Evolutionary conservation across 2,797 vertebrate species (phyloP).

Genomic region (Syngnathus acus): DNA sequence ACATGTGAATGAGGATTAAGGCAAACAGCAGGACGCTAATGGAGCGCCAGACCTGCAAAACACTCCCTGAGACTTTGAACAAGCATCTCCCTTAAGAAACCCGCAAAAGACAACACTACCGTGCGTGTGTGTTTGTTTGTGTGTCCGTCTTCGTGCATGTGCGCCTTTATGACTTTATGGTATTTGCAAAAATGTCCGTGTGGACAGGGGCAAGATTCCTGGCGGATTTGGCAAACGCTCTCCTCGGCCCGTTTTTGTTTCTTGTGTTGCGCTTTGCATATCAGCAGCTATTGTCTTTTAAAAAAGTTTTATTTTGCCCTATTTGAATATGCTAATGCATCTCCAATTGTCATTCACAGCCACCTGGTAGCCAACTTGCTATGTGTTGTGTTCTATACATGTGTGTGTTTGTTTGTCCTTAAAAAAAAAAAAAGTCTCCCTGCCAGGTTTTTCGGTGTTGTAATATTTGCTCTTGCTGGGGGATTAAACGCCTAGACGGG

Average conservation of each 20-base stretch:
- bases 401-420: constrained; percentile 10
- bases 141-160: constrained; percentile 11
- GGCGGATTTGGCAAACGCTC: constrained; percentile 19
- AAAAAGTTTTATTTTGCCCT: constrained; percentile 58
- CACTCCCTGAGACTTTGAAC: constrained; percentile 59
- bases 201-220: constrained; percentile 45
- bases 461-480: constrained; percentile 69
- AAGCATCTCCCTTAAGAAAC: constrained; percentile 45
- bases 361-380: constrained; percentile 54
- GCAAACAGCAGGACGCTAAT: constrained; percentile 76
- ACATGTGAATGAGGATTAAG: constrained; percentile 80
- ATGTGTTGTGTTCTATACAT: constrained; percentile 2
- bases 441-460: constrained; percentile 35
- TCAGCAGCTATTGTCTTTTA: constrained; percentile 62
- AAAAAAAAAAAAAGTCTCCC: not conserved
- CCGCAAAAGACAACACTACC: constrained; percentile 19
- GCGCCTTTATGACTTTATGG: constrained; percentile 64
- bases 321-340: constrained; percentile 68
- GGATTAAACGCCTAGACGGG: constrained; percentile 68
- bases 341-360: constrained; percentile 67
- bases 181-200: constrained; percentile 63
- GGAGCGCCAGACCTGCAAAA: constrained; percentile 50
- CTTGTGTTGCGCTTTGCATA: constrained; percentile 52
- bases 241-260: constrained; percentile 24
- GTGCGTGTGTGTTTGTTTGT: not conserved